Conservation (phyloP, 2,113 vertebrate species). For the Eonycteris spelaea region DNA sequence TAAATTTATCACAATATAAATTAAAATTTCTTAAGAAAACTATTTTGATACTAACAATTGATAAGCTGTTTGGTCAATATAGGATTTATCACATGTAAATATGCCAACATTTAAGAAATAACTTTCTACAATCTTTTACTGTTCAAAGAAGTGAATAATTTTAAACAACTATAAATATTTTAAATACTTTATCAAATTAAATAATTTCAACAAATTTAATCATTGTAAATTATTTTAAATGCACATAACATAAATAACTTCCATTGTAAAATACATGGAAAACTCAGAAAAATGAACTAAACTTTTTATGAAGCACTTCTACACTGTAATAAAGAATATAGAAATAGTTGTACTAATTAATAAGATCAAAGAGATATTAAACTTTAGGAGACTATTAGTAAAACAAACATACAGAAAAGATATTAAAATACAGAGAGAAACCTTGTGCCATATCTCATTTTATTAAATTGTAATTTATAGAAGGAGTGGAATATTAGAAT, state of each 20-base stretch:
- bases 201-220: background rate
- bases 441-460: background rate
- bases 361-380: background rate
- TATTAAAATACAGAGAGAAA: background rate
- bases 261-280: background rate
- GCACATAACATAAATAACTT: background rate
- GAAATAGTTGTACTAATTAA: background rate
- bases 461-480: background rate
- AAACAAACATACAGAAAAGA: background rate
- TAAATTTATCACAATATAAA: background rate
- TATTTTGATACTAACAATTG: background rate
- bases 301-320: background rate
- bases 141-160: background rate
- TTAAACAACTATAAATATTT: background rate
- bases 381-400: background rate
- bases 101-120: background rate
- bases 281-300: background rate
- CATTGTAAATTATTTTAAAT: background rate
- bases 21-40: background rate
- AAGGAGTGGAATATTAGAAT: background rate
- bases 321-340: background rate
- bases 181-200: background rate
- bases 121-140: background rate
- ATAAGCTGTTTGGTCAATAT: background rate
- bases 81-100: background rate